Conservation (phyloP, 2,113 vertebrate species). For the Scatophagus argus region DNA sequence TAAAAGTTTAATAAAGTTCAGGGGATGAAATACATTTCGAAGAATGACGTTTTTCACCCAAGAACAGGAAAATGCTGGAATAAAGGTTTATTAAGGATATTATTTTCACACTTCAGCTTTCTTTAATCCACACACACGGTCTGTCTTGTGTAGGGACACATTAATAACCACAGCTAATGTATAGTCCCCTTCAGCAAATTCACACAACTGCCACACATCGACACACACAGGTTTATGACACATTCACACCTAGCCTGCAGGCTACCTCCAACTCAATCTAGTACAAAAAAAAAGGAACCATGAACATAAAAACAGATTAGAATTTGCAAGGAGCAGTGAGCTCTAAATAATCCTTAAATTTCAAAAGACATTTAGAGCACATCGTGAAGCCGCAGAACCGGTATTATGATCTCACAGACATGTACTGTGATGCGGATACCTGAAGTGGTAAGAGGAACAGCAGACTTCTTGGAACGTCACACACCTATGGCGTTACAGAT, state of each 20-base stretch:
- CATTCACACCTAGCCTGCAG: conserved; percentile 40
- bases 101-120: conserved; percentile 8
- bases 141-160: conserved; percentile 15
- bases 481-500: conserved; percentile 13
- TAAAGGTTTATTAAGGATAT: conserved; percentile 16
- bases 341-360: conserved; percentile 8
- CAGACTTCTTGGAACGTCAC: neutral
- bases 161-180: conserved; percentile 33
- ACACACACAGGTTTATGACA: conserved; percentile 36
- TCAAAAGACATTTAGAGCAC: conserved; percentile 2
- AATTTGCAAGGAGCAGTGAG: neutral
- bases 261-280: conserved; percentile 27
- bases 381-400: neutral
- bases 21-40: neutral
- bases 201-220: conserved; percentile 10
- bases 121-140: conserved; percentile 15
- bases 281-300: conserved; percentile 4
- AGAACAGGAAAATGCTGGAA: neutral
- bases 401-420: neutral
- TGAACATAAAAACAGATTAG: conserved; percentile 39
- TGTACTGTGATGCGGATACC: neutral
- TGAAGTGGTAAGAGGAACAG: neutral
- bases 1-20: neutral
- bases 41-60: neutral
- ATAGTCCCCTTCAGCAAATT: conserved; percentile 8